Conservation (phyloP, 1,140 invertebrate genomes). For the Ditylenchus dipsaci region DNA sequence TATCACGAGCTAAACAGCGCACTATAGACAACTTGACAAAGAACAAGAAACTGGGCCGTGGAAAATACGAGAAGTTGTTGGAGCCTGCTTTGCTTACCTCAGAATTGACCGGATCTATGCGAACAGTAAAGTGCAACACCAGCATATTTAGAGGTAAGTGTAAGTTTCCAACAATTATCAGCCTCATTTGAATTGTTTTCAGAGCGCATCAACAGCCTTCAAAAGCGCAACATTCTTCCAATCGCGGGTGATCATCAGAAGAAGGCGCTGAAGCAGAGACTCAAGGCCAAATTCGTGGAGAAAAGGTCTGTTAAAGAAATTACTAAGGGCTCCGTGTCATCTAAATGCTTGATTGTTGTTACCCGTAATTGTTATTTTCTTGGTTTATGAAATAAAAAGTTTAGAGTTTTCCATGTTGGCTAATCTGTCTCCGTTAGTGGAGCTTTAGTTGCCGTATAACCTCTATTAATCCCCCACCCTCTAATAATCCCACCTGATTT, state of each 20-base stretch:
- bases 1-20: conserved; percentile 13
- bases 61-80: conserved; percentile 24
- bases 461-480: no score
- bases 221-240: conserved; percentile 36
- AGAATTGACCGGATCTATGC: conserved; percentile 22
- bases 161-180: background rate
- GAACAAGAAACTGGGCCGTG: conserved; percentile 29
- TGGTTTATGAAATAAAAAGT: no score
- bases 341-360: conserved; percentile 4
- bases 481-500: no score
- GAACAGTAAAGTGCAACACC: conserved; percentile 16
- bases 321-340: conserved; percentile 12
- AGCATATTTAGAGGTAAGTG: conserved; percentile 26
- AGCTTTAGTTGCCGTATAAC: no score
- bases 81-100: conserved; percentile 28
- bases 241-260: conserved; percentile 17
- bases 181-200: conserved; percentile 26
- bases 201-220: conserved; percentile 31
- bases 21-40: conserved; percentile 10
- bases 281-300: conserved; percentile 33
- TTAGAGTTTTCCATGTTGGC: no score
- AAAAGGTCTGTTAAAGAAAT: conserved; percentile 24
- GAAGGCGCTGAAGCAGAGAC: conserved; percentile 6
- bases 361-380: no score
- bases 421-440: no score